A percentile compares a stretch with the other conserved stretches of the same genome.
Evolutionary conservation across 2,797 vertebrate species (phyloP).

Genomic region (Avahi laniger): DNA sequence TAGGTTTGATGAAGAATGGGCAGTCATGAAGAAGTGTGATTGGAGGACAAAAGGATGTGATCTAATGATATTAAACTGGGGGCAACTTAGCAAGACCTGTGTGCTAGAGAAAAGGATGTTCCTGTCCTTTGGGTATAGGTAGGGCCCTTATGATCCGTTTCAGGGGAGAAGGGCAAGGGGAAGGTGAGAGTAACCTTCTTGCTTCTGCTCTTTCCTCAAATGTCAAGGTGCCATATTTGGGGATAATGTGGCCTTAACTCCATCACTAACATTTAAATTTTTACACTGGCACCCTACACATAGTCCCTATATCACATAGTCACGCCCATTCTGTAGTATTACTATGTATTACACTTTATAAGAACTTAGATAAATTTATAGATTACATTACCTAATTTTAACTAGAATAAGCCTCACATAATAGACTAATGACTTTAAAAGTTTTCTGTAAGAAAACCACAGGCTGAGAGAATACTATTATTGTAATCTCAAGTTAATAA

Average conservation of each 20-base stretch:
- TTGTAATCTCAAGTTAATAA: background rate
- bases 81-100: background rate
- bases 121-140: background rate
- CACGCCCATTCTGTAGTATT: background rate
- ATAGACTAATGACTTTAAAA: background rate
- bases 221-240: background rate
- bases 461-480: background rate
- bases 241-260: background rate
- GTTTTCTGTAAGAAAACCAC: background rate
- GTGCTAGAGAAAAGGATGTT: background rate
- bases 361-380: background rate
- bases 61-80: background rate
- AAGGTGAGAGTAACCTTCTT: background rate
- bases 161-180: background rate
- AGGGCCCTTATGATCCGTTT: background rate
- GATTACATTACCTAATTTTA: background rate
- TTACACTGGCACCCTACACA: background rate
- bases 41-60: background rate
- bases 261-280: background rate
- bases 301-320: background rate
- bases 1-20: background rate
- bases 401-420: constrained; percentile 26
- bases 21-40: background rate
- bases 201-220: background rate
- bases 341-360: background rate